Base-by-base conservation (phyloP, 2,113 vertebrate species). In the Hiodon tergisus region DNA sequence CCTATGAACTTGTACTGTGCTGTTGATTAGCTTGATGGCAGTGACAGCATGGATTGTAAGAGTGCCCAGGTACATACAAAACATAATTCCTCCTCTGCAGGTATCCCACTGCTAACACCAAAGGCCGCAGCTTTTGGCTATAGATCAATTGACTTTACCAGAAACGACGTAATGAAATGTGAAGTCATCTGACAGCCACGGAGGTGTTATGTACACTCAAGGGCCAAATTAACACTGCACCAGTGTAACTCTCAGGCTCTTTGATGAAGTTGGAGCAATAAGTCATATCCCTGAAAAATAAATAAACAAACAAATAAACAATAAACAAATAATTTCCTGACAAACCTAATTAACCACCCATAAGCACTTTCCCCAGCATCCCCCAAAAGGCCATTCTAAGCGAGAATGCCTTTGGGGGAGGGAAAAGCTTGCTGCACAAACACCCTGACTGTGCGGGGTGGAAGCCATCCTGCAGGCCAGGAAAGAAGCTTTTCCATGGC, bases 401-500 rank as follows among this genome's bases (percentile, higher is more conserved):
- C 31, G 31, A 31, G 31, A 31, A 31, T 31, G 31, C 31, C 31
- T 31, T 31, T 31, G 31, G 31, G 31, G 31, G 31, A 31, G 31
- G 31, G 31, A 31, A 31, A 31, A 2, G 31, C 31, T 31, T 31
- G 31, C 14, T n/a, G 68, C 58, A 50, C 71, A 72, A 72, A 51
- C 50, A 48, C 61, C 72, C 50, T 31, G 13, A n/a, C 61, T 54
- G 72, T 14, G 48, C 3, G 52, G 51, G 66, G 6, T 4, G n/a
- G 67, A 48, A 55, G 53, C 52, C 75, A 16, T 11, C 80, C 77
- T 79, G 50, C 13, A 11, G 81, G 82, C 78, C 71, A 77, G 71
- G 52, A 83, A 80, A 77, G 82, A 17, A 74, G 14, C 77, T 81
- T 86, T 84, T 80, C 78, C 74, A 9, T 14, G 60, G 71, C 70